Evolutionary conservation across 2,113 vertebrate genomes (phyloP).

Genomic region (Brachyistius frenatus): DNA sequence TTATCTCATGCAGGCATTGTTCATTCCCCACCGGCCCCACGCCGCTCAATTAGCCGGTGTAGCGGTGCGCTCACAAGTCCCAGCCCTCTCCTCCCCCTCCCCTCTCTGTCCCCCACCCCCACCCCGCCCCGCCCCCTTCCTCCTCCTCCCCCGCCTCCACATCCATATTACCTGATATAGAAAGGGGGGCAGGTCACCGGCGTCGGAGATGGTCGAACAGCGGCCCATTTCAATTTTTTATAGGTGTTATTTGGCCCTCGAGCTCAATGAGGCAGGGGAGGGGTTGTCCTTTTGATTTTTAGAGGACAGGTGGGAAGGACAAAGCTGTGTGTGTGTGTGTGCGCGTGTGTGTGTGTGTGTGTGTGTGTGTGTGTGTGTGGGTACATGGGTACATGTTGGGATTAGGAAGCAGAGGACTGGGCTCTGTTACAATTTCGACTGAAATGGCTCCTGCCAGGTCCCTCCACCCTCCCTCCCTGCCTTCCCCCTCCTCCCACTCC

Average conservation of each 20-base stretch:
- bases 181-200: slow-evolving; percentile 62
- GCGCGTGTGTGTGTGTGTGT: slow-evolving; percentile 24
- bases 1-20: slow-evolving; percentile 79
- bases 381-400: slow-evolving; percentile 49
- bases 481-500: slow-evolving; percentile 5
- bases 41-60: slow-evolving; percentile 82
- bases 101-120: background rate
- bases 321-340: background rate
- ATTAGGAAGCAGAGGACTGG: slow-evolving; percentile 60
- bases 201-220: slow-evolving; percentile 47
- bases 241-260: slow-evolving; percentile 68
- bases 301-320: slow-evolving; percentile 76
- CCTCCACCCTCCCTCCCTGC: slow-evolving; percentile 15
- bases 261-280: slow-evolving; percentile 57
- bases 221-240: slow-evolving; percentile 67
- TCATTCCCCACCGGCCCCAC: slow-evolving; percentile 72
- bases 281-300: slow-evolving; percentile 76
- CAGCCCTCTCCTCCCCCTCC: slow-evolving; percentile 15
- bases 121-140: slow-evolving; percentile 39
- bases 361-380: slow-evolving; percentile 6
- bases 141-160: slow-evolving; percentile 24
- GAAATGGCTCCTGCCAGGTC: slow-evolving; percentile 59
- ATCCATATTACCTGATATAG: slow-evolving; percentile 69
- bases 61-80: slow-evolving; percentile 73
- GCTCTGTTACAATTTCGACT: slow-evolving; percentile 63